Conservation (phyloP, 2,113 vertebrate genomes). For the Embiotoca jacksoni region DNA sequence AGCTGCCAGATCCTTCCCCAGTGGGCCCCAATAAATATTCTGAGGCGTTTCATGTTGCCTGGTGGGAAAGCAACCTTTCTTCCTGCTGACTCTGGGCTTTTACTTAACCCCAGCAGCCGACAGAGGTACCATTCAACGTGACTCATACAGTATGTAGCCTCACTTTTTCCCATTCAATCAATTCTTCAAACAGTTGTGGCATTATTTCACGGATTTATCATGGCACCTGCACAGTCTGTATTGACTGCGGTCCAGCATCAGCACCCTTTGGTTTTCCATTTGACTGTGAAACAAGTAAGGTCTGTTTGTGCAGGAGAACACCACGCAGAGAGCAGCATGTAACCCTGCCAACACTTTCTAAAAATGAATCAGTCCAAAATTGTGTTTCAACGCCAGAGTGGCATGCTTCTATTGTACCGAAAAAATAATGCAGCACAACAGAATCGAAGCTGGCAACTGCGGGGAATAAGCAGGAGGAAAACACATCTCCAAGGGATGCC, state of each 20-base stretch:
- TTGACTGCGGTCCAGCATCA: constrained; percentile 22
- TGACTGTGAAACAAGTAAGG: constrained; percentile 38
- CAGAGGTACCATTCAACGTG: constrained; percentile 31
- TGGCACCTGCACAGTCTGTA: constrained; percentile 9
- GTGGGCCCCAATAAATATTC: constrained; percentile 67
- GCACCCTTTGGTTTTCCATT: constrained; percentile 51
- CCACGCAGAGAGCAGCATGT: constrained; percentile 58
- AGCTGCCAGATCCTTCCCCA: constrained; percentile 57
- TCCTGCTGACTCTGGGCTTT: constrained; percentile 59
- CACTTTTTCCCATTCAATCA: constrained; percentile 18
- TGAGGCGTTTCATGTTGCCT: constrained; percentile 64
- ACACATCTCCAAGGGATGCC: constrained; percentile 35
- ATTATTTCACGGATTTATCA: constrained; percentile 37
- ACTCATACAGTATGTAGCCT: constrained; percentile 3
- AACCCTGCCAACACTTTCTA: constrained; percentile 43
- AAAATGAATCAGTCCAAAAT: constrained; percentile 56
- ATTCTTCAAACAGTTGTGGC: constrained; percentile 6
- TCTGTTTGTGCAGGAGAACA: constrained; percentile 40
- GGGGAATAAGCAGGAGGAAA: constrained; percentile 21
- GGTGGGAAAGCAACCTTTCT: constrained; percentile 55
- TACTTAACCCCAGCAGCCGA: constrained; percentile 54
- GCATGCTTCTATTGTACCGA: constrained; percentile 38
- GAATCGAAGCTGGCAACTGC: constrained; percentile 34
- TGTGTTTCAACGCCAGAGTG: constrained; percentile 51
- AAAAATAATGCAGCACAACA: constrained; percentile 38